These are phyloP conservation scores for Vanessa tameamea DNA, from an alignment of 1,140 invertebrate species.

Conservation along the genomic window DNA sequence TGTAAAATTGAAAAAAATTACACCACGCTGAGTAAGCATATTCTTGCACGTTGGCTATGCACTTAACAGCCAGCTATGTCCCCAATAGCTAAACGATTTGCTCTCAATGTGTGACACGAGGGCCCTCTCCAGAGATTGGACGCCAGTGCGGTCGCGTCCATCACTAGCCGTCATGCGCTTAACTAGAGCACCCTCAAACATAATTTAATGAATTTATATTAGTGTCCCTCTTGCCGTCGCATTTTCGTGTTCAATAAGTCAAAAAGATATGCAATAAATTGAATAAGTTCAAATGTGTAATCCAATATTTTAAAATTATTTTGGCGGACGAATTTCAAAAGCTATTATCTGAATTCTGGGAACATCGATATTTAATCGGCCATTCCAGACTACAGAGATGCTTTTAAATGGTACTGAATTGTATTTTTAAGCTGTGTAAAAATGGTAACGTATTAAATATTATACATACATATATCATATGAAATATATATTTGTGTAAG, in stretches of 20 bases:
- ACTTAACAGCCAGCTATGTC: conserved; percentile 28
- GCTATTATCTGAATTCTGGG: neutral
- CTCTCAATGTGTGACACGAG: conserved; percentile 63
- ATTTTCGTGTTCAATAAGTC: conserved; percentile 12
- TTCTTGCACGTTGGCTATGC: conserved; percentile 17
- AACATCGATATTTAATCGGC: neutral
- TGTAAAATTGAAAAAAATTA: too few relatives aligned
- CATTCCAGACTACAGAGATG: neutral
- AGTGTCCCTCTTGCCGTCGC: conserved; percentile 44
- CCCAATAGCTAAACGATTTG: conserved; percentile 52
- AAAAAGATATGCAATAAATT: neutral
- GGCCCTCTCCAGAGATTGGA: conserved; percentile 66
- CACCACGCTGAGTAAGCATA: conserved; percentile 4
- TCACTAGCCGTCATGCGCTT: conserved; percentile 38
- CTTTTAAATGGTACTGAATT: neutral
- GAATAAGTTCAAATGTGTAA: neutral
- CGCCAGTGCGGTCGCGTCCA: conserved; percentile 49
- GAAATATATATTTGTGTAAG: too few relatives aligned
- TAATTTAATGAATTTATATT: conserved; percentile 67
- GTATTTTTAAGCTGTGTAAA: too few relatives aligned
- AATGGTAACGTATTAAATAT: too few relatives aligned
- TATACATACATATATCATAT: too few relatives aligned
- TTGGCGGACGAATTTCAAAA: neutral
- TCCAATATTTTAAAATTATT: neutral
- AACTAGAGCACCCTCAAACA: conserved; percentile 45